These are phyloP conservation scores for Trematomus bernacchii DNA, from an alignment of 2,797 vertebrate genomes.

Conservation along the genomic window DNA sequence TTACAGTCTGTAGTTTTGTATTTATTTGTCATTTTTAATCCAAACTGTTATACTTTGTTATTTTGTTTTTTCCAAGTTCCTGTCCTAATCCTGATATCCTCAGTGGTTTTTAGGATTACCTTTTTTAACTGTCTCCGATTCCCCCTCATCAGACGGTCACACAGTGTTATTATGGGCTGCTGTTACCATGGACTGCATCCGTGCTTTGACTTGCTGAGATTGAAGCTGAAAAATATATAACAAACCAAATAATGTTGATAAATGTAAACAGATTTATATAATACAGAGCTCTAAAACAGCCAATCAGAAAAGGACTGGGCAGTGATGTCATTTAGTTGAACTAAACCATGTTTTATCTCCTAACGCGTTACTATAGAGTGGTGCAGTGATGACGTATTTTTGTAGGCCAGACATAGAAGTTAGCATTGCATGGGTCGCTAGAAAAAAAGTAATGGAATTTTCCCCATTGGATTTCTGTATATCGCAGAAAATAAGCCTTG, in stretches of 20 bases:
- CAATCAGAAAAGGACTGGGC: conserved; percentile 8
- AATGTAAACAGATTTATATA: not conserved
- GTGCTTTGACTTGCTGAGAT: not conserved
- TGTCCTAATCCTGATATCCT: not conserved
- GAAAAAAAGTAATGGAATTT: no score
- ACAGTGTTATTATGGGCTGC: conserved; percentile 32
- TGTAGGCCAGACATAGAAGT: no score
- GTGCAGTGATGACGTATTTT: no score
- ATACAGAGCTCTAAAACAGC: not conserved
- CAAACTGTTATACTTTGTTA: not conserved
- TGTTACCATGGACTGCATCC: conserved; percentile 50
- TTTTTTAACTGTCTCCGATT: conserved; percentile 1
- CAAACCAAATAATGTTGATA: not conserved
- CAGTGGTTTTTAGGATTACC: not conserved
- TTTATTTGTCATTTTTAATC: conserved; percentile 30
- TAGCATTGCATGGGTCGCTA: no score
- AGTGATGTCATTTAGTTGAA: not conserved
- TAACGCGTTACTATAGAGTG: conserved; percentile 2
- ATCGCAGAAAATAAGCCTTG: no score
- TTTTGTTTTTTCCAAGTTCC: not conserved
- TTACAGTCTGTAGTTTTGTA: conserved; percentile 1
- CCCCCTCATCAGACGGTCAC: not conserved
- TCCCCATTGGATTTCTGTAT: no score
- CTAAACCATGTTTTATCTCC: not conserved
- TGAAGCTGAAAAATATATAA: not conserved